A percentile compares a stretch with the other conserved stretches of the same genome.
phyloP scores from a whole-genome alignment of 2,888 invertebrate species.

The Stenodema calcarata region DNA sequence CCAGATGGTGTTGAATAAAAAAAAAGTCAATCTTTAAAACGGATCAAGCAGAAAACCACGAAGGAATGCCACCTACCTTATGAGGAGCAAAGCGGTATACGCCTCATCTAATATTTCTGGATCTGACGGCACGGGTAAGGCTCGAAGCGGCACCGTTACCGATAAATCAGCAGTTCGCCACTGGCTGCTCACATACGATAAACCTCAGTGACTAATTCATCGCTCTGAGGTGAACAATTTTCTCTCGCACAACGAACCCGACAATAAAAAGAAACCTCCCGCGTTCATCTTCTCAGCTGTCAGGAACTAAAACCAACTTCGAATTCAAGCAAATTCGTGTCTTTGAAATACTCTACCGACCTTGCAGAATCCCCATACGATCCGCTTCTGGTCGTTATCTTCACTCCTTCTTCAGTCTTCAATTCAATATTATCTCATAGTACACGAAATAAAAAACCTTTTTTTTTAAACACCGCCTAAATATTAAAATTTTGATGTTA shows the following conservation, averaged over 20 bases:
- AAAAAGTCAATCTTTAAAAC: neutral
- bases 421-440: no score
- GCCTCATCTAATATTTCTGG: neutral
- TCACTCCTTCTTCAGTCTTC: no score
- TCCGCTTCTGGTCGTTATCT: no score
- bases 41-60: neutral
- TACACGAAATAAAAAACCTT: no score
- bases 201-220: neutral
- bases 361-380: no score
- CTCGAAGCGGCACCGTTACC: neutral
- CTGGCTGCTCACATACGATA: neutral
- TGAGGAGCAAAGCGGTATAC: neutral
- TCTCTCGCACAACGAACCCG: neutral
- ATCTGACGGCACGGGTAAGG: neutral
- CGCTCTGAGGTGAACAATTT: neutral
- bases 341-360: no score
- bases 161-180: neutral
- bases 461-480: no score
- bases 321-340: no score
- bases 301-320: no score
- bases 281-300: neutral
- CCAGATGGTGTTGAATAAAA: neutral
- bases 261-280: neutral
- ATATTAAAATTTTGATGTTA: no score
- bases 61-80: neutral